phyloP scores from a whole-genome alignment of 1,140 invertebrate genomes.

The Mercenaria mercenaria region DNA sequence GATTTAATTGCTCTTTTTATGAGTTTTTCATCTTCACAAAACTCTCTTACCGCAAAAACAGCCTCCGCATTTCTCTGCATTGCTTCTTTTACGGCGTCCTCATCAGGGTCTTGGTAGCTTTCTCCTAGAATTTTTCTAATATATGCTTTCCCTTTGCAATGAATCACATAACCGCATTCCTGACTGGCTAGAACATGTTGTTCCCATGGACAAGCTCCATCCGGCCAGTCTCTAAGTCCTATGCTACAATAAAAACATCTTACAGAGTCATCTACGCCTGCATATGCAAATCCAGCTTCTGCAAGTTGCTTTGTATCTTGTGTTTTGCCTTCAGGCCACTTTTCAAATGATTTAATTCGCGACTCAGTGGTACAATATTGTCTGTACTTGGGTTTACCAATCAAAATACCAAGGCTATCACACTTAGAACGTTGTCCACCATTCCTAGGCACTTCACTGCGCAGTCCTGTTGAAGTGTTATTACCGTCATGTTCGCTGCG shows the following conservation, averaged over 20 bases:
- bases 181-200: not conserved
- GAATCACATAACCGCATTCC: not conserved
- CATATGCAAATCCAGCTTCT: constrained; percentile 74
- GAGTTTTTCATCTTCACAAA: not conserved
- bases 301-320: not conserved
- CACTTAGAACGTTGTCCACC: not conserved
- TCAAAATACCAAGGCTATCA: not conserved
- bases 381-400: not conserved
- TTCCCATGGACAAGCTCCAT: not conserved
- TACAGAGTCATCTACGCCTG: not conserved
- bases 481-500: not conserved
- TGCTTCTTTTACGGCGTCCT: not conserved
- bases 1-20: not conserved
- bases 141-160: not conserved
- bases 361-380: not conserved
- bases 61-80: not conserved
- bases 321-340: not conserved
- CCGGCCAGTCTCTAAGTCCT: not conserved
- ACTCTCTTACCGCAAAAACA: not conserved
- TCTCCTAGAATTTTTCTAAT: not conserved
- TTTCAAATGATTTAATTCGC: not conserved
- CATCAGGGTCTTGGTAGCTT: not conserved
- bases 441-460: not conserved
- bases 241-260: not conserved
- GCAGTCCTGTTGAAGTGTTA: too few relatives aligned